phyloP scores from a whole-genome alignment of 2,888 invertebrate genomes.

The Sicus ferrugineus region DNA sequence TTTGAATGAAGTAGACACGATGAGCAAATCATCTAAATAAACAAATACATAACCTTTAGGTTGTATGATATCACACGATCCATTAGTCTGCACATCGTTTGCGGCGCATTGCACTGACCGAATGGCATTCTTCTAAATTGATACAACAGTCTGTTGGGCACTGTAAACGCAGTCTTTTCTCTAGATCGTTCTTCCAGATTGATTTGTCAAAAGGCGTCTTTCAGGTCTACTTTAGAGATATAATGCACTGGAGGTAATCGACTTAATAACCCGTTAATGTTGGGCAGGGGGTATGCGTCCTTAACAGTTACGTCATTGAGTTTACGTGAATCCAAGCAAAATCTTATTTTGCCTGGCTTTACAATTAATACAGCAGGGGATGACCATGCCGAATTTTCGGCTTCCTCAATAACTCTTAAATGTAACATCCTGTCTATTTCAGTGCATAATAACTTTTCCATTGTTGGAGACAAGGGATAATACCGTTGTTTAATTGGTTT shows the following conservation, averaged over 20 bases:
- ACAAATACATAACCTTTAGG: conserved; percentile 9
- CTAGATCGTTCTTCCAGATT: conserved; percentile 1
- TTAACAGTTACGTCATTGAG: conserved; percentile 14
- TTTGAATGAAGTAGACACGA: conserved; percentile 9
- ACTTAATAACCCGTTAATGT: background rate
- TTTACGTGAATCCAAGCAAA: conserved; percentile 28
- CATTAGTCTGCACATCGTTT: too few relatives aligned
- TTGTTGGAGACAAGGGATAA: conserved; percentile 39
- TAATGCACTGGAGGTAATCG: background rate
- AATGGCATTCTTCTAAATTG: too few relatives aligned
- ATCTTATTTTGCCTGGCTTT: conserved; percentile 26
- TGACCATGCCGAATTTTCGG: too few relatives aligned
- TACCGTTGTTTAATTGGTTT: conserved; percentile 40
- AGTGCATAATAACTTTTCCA: conserved; percentile 36
- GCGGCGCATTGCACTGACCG: too few relatives aligned
- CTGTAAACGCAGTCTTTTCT: conserved; percentile 1
- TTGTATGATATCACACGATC: too few relatives aligned
- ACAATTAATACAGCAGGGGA: conserved; percentile 24
- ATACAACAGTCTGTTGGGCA: too few relatives aligned
- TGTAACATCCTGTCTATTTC: conserved; percentile 51
- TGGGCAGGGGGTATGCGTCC: background rate
- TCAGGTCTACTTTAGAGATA: conserved; percentile 1
- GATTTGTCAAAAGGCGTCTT: conserved; percentile 20
- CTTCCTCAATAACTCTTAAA: conserved; percentile 33
- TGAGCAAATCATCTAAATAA: conserved; percentile 25